Base-by-base conservation (phyloP, 1,140 invertebrate species). In the Trichoplusia ni region DNA sequence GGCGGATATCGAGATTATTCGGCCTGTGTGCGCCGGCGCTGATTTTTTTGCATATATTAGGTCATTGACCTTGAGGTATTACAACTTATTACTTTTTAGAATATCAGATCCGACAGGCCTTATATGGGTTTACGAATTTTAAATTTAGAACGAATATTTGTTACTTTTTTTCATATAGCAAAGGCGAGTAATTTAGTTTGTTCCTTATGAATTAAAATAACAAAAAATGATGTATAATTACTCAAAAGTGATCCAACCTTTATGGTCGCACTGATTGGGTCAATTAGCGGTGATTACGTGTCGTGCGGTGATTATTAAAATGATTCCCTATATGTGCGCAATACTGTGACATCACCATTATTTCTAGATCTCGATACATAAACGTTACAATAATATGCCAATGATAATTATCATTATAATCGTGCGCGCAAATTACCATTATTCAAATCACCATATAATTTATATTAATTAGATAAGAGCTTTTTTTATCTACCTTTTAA, bases 1-100 rank as follows among this genome's bases (percentile, higher is more conserved):
- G 68, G 63, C 68, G 67, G 54, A 73, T 76, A 78, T 60, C 69
- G 38, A 49, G 53, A 35, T 38, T 27, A 71, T 40, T 71, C 64
- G 64, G 44, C 54, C 70, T 54, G 29, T 38, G 56, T 31, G 47
- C 54, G 67, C 51, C 60, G 59, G 40, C 35, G 69, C 59, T 14
- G 51, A 49, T 33, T 56, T 63, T n/a, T 64, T 23, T 63, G 49
- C 56, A 51, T 67, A 27, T 25, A 49, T 35, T 35, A 46, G 68
- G 62, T 71, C 64, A 37, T 29, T 67, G 64, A 59, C 65, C 69
- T 54, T 60, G 25, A 51, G 9, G 54, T 42, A 54, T 54, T 56
- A 16, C 16, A 42, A 53, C n/a, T 23, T 38, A 29, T 42, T 29
- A 1, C 19, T 42, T 42, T 40, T 40, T 23, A 18, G 4, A 54